Conservation (phyloP, 1,140 invertebrate species). For the Dufourea novaeangliae region DNA sequence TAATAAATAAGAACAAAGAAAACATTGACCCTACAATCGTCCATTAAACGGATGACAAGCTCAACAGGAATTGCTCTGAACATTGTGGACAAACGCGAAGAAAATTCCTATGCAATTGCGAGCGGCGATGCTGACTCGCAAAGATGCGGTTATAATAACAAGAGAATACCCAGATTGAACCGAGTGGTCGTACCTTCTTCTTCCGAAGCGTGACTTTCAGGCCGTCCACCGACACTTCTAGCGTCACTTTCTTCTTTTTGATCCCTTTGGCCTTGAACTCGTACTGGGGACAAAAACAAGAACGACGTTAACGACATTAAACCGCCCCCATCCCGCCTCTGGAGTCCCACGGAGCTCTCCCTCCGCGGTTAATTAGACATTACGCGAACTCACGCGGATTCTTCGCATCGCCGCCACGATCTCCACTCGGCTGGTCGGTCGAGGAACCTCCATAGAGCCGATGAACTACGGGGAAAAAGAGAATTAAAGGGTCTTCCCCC, state of each 20-base stretch:
- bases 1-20: no score
- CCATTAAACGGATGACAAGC: background rate
- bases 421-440: slow-evolving; percentile 97
- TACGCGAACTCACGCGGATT: slow-evolving; percentile 91
- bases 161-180: background rate
- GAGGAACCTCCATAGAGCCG: slow-evolving; percentile 96
- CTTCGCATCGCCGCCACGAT: slow-evolving; percentile 99
- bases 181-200: slow-evolving; percentile 83
- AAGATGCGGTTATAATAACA: background rate
- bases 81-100: no score
- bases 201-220: slow-evolving; percentile 93
- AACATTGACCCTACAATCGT: no score
- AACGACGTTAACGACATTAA: slow-evolving; percentile 25
- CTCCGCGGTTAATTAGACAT: slow-evolving; percentile 50
- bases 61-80: background rate
- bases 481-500: slow-evolving; percentile 10
- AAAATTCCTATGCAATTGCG: background rate
- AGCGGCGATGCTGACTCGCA: background rate
- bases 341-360: background rate
- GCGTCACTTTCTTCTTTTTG: slow-evolving; percentile 98
- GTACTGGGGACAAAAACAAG: slow-evolving; percentile 89
- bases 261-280: slow-evolving; percentile 99
- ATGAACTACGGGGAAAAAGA: slow-evolving; percentile 92
- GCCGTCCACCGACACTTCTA: slow-evolving; percentile 97
- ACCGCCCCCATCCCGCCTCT: background rate